These are phyloP conservation scores for Carcharodon carcharias DNA, from an alignment of 2,797 vertebrate genomes.

Conservation along the genomic window DNA sequence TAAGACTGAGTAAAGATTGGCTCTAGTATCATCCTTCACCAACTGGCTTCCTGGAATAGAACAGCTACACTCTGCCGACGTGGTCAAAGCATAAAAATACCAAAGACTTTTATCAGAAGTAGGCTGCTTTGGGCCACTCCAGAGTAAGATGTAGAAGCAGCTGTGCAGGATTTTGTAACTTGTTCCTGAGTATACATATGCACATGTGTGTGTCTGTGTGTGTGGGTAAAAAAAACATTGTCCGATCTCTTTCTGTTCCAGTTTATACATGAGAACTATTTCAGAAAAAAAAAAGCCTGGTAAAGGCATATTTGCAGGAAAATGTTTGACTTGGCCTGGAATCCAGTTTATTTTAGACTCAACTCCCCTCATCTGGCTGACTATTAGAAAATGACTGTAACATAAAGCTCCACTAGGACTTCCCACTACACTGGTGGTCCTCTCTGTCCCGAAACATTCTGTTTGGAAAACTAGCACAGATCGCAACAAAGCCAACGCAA, in stretches of 20 bases:
- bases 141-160: background rate
- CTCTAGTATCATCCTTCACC: no score
- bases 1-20: no score
- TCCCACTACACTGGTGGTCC: constrained; percentile 34
- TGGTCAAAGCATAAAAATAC: background rate
- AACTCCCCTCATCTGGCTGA: constrained; percentile 26
- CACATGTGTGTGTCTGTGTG: background rate
- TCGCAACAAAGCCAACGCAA: background rate
- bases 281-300: background rate
- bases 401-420: constrained; percentile 11
- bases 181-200: background rate
- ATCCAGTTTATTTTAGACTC: constrained; percentile 29
- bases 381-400: constrained; percentile 24
- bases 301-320: constrained; percentile 21
- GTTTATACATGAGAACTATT: constrained; percentile 13
- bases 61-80: background rate
- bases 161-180: background rate
- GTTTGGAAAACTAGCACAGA: background rate
- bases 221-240: background rate
- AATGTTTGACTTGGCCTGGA: constrained; percentile 29
- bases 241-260: background rate
- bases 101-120: background rate
- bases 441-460: background rate
- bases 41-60: no score
- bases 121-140: background rate